Conservation (phyloP, 1,140 invertebrate genomes). For the Drosophila pseudoananassae region DNA sequence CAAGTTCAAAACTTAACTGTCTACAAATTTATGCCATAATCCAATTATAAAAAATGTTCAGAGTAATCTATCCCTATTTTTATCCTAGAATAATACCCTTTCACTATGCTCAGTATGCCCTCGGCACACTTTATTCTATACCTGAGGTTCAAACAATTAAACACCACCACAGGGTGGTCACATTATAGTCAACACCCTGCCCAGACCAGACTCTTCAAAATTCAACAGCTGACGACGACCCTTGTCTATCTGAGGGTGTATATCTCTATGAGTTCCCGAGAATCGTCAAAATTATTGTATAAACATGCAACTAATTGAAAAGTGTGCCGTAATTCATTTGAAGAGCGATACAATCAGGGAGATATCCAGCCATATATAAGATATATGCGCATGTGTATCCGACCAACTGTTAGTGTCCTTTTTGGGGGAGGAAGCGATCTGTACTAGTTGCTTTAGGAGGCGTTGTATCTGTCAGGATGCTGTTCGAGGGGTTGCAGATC, state of each 20-base stretch:
- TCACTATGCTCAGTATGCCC: slow-evolving; percentile 6
- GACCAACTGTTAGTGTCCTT: slow-evolving; percentile 46
- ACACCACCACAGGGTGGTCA: slow-evolving; percentile 35
- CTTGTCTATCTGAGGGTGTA: slow-evolving; percentile 32
- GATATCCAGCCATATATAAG: slow-evolving; percentile 3
- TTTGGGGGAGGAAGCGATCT: slow-evolving; percentile 1
- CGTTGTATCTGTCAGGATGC: slow-evolving; percentile 17
- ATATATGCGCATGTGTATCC: slow-evolving; percentile 3
- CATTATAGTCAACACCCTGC: slow-evolving; percentile 45
- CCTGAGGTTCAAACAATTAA: slow-evolving; percentile 51
- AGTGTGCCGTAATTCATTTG: slow-evolving; percentile 68
- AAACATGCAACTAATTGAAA: slow-evolving; percentile 65
- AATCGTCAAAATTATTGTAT: slow-evolving; percentile 57
- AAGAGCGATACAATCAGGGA: slow-evolving; percentile 42
- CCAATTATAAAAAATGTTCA: neutral
- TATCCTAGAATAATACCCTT: neutral
- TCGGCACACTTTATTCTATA: slow-evolving; percentile 5
- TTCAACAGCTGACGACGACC: slow-evolving; percentile 60
- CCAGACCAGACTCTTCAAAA: slow-evolving; percentile 9
- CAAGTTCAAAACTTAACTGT: too few species aligned
- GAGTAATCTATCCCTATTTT: slow-evolving; percentile 7
- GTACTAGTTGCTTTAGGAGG: slow-evolving; percentile 35
- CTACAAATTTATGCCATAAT: neutral
- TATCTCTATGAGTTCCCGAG: slow-evolving; percentile 20
- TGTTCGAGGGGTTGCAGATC: slow-evolving; percentile 31